Evolutionary conservation across 2,113 vertebrate genomes (phyloP).

Genomic region (Leucoraja erinaceus): DNA sequence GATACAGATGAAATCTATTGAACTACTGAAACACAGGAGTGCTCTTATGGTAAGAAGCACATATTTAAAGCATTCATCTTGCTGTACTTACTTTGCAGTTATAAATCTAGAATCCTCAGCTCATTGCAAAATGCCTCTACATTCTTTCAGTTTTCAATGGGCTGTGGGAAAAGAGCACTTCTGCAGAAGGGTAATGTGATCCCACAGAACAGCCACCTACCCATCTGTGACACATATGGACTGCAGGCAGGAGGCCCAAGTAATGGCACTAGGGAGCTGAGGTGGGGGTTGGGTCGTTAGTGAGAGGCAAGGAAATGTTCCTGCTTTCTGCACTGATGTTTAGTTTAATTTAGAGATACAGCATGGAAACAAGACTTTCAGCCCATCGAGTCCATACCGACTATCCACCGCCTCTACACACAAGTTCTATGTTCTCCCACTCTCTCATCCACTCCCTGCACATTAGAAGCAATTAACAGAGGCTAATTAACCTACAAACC

Average conservation of each 20-base stretch:
- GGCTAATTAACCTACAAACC: no score
- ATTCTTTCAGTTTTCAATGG: neutral
- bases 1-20: neutral
- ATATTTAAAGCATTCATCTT: neutral
- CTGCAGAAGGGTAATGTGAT: neutral
- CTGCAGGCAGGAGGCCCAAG: neutral
- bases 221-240: neutral
- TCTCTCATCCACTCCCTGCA: no score
- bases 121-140: neutral
- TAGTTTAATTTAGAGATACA: no score
- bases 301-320: neutral
- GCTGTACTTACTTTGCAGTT: neutral
- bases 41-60: neutral
- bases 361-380: no score
- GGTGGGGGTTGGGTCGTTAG: no score
- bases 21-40: neutral
- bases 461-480: no score
- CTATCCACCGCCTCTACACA: no score
- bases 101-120: neutral
- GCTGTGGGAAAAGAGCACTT: neutral
- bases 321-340: neutral
- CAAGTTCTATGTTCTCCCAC: no score
- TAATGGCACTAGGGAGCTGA: neutral
- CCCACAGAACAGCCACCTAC: neutral
- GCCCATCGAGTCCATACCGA: no score